These are phyloP conservation scores for Halichondria panicea DNA, from an alignment of 37 sponge, comb jelly and placozoan genomes.

Conservation along the genomic window DNA sequence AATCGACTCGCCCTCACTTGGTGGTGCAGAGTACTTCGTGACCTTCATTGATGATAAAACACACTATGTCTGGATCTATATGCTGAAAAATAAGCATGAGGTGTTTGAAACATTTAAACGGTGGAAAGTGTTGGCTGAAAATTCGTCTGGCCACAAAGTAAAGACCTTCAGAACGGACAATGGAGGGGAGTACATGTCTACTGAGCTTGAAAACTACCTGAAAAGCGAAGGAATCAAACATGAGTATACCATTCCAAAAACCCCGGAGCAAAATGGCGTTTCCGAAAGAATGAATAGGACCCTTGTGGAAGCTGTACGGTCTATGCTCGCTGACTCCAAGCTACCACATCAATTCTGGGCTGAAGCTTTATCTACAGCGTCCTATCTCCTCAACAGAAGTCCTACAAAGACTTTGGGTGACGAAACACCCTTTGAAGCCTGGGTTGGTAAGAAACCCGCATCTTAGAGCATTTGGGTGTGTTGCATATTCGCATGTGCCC, in stretches of 20 bases:
- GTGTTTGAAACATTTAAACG: slow-evolving; percentile 27
- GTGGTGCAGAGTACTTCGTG: slow-evolving; percentile 50
- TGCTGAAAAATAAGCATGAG: slow-evolving; percentile 36
- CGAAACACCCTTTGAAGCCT: slow-evolving; percentile 32
- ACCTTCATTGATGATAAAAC: slow-evolving; percentile 51
- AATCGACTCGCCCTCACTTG: slow-evolving; percentile 37
- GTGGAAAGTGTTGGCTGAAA: slow-evolving; percentile 49
- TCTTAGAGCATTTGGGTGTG: slow-evolving; percentile 47
- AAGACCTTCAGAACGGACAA: slow-evolving; percentile 51
- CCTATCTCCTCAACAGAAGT: slow-evolving; percentile 49
- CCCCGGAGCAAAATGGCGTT: slow-evolving; percentile 55
- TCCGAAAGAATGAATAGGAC: slow-evolving; percentile 55
- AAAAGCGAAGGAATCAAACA: slow-evolving; percentile 36
- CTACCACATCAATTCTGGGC: slow-evolving; percentile 31
- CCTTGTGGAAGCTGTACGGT: slow-evolving; percentile 61
- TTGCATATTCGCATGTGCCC: slow-evolving; percentile 34
- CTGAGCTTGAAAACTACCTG: slow-evolving; percentile 47
- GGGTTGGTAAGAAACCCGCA: slow-evolving; percentile 28
- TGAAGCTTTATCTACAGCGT: slow-evolving; percentile 45
- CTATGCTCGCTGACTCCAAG: slow-evolving; percentile 60
- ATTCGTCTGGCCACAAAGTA: slow-evolving; percentile 29
- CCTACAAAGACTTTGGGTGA: slow-evolving; percentile 32
- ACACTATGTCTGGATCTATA: slow-evolving; percentile 46
- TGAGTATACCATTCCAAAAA: slow-evolving; percentile 45
- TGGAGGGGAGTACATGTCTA: slow-evolving; percentile 64